These are phyloP conservation scores for Tarsius wallacei DNA, from an alignment of 2,797 vertebrate genomes.

Conservation along the genomic window DNA sequence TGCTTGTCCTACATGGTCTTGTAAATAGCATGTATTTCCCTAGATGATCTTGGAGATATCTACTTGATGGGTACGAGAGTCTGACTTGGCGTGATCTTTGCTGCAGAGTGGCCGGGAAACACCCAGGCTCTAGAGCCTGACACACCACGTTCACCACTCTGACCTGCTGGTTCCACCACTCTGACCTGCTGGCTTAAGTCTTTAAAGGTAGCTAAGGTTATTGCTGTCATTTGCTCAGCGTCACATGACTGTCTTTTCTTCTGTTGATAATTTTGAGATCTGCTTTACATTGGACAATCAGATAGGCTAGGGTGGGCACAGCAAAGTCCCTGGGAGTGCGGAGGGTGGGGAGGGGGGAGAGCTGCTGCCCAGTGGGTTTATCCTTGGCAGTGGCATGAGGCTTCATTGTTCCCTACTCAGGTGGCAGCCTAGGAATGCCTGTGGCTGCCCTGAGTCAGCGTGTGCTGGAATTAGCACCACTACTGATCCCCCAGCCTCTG, in stretches of 20 bases:
- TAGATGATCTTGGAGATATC: neutral
- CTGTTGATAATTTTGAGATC: neutral
- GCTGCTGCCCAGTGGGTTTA: neutral
- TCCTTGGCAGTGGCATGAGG: neutral
- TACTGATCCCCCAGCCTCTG: neutral
- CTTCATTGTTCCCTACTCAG: neutral
- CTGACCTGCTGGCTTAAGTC: neutral
- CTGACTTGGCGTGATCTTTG: accelerated
- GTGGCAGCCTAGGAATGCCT: neutral
- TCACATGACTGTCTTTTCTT: neutral
- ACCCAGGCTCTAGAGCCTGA: neutral
- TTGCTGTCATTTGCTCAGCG: neutral
- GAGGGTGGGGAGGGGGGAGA: too few species aligned
- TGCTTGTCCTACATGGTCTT: neutral
- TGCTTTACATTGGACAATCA: neutral
- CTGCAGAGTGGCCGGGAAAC: neutral
- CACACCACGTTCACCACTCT: neutral
- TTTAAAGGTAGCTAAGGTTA: neutral
- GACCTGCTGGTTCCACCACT: neutral
- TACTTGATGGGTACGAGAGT: accelerated
- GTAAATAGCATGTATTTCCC: too few species aligned
- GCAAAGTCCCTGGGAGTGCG: accelerated
- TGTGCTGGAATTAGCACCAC: conserved; percentile 37
- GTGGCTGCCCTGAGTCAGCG: conserved; percentile 16
- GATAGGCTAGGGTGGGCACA: neutral